Evolutionary conservation across 2,797 vertebrate genomes (phyloP).

Genomic region (Macrochelys suwanniensis): DNA sequence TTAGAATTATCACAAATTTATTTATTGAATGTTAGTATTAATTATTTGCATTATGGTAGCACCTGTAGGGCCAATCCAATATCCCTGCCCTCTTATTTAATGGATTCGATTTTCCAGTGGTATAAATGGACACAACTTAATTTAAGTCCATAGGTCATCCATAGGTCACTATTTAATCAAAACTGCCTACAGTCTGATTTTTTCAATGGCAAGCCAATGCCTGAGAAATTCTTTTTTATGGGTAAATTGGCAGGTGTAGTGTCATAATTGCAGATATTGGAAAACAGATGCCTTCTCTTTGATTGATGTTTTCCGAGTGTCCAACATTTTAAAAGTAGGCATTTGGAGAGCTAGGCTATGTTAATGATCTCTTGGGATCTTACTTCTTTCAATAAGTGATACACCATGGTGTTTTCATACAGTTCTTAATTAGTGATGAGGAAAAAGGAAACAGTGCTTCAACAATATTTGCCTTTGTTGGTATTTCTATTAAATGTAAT

Average conservation of each 20-base stretch:
- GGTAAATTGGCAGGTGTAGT: not conserved
- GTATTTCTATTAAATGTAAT: not conserved
- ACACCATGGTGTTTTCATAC: not conserved
- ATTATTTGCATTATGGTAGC: not conserved
- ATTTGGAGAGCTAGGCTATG: not conserved
- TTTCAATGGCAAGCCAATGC: not conserved
- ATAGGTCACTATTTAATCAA: not conserved
- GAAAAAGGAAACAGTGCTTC: accelerated
- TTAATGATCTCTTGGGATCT: not conserved
- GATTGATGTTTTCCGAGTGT: not conserved
- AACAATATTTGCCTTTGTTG: not conserved
- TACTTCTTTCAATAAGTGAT: not conserved
- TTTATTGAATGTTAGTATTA: not conserved
- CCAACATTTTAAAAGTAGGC: not conserved
- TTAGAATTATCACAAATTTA: not conserved
- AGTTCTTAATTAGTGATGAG: not conserved
- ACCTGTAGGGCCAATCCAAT: not conserved
- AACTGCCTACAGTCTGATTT: not conserved
- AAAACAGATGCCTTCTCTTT: not conserved
- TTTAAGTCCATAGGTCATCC: not conserved
- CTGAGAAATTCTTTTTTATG: not conserved
- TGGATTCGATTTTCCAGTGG: not conserved
- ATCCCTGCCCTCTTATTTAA: not conserved
- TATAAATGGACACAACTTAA: not conserved
- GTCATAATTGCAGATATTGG: not conserved